A percentile compares a stretch with the other conserved stretches of the same genome.
Conservation (phyloP, 2,888 invertebrate genomes). For the Erebia ligea region DNA sequence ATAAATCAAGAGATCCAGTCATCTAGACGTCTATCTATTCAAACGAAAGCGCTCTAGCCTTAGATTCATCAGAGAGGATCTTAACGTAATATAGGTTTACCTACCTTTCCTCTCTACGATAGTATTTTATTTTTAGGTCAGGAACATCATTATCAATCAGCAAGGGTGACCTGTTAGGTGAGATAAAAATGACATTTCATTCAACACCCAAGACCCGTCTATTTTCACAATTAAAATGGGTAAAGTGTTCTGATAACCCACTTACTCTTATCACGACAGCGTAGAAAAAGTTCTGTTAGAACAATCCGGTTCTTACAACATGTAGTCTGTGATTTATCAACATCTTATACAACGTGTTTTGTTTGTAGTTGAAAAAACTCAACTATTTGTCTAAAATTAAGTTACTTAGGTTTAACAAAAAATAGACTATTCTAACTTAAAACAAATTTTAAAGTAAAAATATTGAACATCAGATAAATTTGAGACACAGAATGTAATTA, state of each 20-base stretch:
- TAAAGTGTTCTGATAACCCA: conserved; percentile 67
- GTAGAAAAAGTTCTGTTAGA: conserved; percentile 60
- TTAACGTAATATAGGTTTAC: no score
- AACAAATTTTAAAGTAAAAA: no score
- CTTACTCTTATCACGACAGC: conserved; percentile 65
- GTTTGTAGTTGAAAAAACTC: conserved; percentile 4
- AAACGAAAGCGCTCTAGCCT: no score
- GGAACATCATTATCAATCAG: not conserved
- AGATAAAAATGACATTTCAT: conserved; percentile 14
- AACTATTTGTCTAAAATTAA: not conserved
- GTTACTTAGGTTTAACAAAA: no score
- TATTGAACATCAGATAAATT: no score
- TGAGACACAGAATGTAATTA: not conserved
- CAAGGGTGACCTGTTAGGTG: not conserved
- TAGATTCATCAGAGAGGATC: no score
- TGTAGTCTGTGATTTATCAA: conserved; percentile 38
- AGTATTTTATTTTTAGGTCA: not conserved
- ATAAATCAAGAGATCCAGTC: no score
- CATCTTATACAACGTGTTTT: conserved; percentile 23
- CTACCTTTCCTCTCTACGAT: not conserved
- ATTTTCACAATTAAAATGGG: conserved; percentile 66
- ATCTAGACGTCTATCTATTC: no score
- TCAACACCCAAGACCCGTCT: conserved; percentile 38
- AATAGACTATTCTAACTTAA: no score
- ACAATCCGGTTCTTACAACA: conserved; percentile 53